These are phyloP conservation scores for Chrosomus eos DNA, from an alignment of 2,797 vertebrate genomes.

Conservation along the genomic window DNA sequence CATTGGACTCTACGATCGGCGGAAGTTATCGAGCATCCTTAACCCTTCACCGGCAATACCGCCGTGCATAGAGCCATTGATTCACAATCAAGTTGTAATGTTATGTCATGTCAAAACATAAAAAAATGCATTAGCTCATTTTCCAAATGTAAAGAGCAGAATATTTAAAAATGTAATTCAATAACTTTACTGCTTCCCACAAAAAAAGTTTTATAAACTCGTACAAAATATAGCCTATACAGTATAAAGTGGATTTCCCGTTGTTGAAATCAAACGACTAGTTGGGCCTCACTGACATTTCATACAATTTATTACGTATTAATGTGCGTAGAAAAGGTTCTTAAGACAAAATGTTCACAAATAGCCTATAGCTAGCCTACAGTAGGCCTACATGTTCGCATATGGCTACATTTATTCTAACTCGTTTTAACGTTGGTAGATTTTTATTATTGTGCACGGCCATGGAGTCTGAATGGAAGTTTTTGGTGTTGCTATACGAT, in stretches of 20 bases:
- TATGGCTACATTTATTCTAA: background rate
- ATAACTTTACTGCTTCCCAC: background rate
- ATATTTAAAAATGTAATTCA: background rate
- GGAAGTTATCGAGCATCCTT: no score
- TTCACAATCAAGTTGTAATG: background rate
- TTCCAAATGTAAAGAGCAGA: background rate
- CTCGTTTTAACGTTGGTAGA: background rate
- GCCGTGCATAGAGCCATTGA: no score
- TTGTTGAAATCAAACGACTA: background rate
- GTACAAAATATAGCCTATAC: no score
- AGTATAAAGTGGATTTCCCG: background rate
- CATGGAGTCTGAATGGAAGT: background rate
- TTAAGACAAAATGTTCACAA: no score
- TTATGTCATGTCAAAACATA: background rate
- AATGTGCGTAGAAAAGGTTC: background rate
- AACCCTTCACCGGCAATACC: no score
- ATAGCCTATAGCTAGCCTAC: no score
- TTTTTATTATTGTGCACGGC: no score
- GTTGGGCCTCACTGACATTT: background rate
- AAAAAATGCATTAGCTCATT: background rate
- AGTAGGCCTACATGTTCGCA: no score
- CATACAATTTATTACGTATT: background rate
- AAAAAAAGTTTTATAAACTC: background rate
- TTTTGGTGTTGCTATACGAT: background rate
- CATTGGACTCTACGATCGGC: no score